These are phyloP conservation scores for Tympanuchus pallidicinctus DNA, from an alignment of 2,113 vertebrate genomes.

Conservation along the genomic window DNA sequence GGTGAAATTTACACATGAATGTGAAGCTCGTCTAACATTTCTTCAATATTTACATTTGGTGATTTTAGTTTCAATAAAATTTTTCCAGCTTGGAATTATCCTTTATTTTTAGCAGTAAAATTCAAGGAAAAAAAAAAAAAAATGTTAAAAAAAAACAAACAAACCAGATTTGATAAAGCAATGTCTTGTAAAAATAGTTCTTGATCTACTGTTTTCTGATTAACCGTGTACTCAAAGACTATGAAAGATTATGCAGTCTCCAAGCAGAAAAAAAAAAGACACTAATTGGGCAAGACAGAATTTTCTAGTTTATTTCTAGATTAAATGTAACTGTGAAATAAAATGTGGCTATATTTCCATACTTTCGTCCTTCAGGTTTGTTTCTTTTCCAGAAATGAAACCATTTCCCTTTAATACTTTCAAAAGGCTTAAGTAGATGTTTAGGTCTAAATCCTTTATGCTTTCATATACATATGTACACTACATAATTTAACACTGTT, in stretches of 20 bases:
- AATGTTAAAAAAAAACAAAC: background rate
- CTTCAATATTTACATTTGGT: background rate
- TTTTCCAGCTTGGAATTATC: background rate
- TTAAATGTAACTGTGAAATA: background rate
- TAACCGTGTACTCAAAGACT: background rate
- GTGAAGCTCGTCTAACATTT: background rate
- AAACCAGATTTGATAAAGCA: background rate
- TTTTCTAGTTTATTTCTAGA: background rate
- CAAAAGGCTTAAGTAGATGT: background rate
- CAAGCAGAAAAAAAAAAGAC: background rate
- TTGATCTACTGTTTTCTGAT: background rate
- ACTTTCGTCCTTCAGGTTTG: background rate
- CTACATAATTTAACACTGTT: background rate
- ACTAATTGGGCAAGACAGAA: background rate
- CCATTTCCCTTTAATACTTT: background rate
- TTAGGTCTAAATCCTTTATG: background rate
- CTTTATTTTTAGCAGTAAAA: background rate
- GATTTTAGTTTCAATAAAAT: background rate
- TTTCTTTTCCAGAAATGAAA: background rate
- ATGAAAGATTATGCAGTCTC: accelerated
- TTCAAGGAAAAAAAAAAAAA: background rate
- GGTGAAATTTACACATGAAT: background rate
- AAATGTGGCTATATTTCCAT: background rate
- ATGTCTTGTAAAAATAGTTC: background rate
- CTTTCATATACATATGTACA: background rate